Conservation (phyloP, 2,797 vertebrate species). For the Gambusia yucatana region DNA sequence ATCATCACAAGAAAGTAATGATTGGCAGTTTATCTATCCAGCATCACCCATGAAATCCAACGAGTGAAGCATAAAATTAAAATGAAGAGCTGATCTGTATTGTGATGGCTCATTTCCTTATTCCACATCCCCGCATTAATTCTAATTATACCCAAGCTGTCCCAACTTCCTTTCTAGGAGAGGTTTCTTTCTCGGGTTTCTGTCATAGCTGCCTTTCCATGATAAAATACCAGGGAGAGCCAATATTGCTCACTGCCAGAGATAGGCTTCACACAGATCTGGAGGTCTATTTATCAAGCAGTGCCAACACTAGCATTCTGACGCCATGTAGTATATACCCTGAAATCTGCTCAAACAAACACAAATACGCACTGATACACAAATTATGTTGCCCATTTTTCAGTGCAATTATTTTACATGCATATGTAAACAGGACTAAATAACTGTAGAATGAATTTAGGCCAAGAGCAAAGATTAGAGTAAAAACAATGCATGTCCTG, state of each 20-base stretch:
- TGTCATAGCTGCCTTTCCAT: conserved; percentile 68
- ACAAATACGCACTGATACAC: conserved; percentile 31
- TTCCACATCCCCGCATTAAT: conserved; percentile 73
- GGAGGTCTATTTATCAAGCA: conserved; percentile 70
- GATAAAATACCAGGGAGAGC: conserved; percentile 68
- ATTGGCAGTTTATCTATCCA: conserved; percentile 62
- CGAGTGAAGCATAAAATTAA: conserved; percentile 77
- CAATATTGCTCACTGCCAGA: conserved; percentile 75
- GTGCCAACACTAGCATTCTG: conserved; percentile 20
- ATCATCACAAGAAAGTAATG: conserved; percentile 55
- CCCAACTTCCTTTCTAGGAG: conserved; percentile 64
- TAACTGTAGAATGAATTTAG: background rate
- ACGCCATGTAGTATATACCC: conserved; percentile 27
- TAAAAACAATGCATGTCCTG: background rate
- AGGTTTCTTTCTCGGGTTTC: conserved; percentile 74
- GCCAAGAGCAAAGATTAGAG: background rate
- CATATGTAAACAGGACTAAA: background rate
- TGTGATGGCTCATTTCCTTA: conserved; percentile 80
- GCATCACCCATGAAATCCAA: conserved; percentile 74
- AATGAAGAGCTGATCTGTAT: conserved; percentile 76
- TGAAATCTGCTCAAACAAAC: conserved; percentile 20
- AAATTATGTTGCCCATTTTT: conserved; percentile 3
- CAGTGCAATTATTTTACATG: conserved; percentile 6
- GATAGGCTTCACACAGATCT: conserved; percentile 71
- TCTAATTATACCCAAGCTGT: conserved; percentile 77